A percentile compares a stretch with the other conserved stretches of the same genome.
These are phyloP conservation scores for Gobius niger DNA, from an alignment of 2,113 vertebrate genomes.

Conservation along the genomic window DNA sequence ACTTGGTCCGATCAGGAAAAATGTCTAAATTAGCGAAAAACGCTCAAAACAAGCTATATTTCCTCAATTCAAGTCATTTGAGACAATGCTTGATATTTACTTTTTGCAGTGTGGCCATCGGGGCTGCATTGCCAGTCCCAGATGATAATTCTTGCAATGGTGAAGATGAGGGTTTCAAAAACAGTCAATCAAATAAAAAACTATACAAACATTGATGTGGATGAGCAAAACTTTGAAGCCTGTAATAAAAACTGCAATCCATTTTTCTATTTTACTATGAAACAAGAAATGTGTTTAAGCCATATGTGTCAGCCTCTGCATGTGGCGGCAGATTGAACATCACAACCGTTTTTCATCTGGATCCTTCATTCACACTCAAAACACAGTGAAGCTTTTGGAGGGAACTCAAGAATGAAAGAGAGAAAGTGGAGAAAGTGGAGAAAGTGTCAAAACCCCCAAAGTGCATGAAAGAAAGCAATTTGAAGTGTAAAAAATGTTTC, in stretches of 20 bases:
- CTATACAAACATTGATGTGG: neutral
- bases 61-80: no score
- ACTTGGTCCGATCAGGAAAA: no score
- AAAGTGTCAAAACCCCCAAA: slow-evolving; percentile 36
- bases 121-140: no score
- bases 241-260: slow-evolving; percentile 14
- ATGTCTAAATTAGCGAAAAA: no score
- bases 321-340: slow-evolving; percentile 21
- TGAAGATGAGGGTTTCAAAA: no score
- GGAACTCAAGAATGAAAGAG: slow-evolving; percentile 36
- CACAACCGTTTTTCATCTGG: slow-evolving; percentile 32
- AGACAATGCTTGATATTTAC: no score
- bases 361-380: slow-evolving; percentile 9
- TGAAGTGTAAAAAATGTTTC: slow-evolving; percentile 31
- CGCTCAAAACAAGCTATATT: no score
- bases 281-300: slow-evolving; percentile 24
- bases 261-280: slow-evolving; percentile 35
- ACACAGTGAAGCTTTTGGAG: slow-evolving; percentile 34
- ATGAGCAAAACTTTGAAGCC: neutral
- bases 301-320: slow-evolving; percentile 24
- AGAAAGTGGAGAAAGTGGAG: slow-evolving; percentile 38
- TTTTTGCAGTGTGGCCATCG: no score
- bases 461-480: slow-evolving; percentile 34
- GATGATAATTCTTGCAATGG: no score
- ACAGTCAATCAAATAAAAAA: no score